phyloP scores from a whole-genome alignment of 2,888 invertebrate genomes.

The Spilarctia lutea region DNA sequence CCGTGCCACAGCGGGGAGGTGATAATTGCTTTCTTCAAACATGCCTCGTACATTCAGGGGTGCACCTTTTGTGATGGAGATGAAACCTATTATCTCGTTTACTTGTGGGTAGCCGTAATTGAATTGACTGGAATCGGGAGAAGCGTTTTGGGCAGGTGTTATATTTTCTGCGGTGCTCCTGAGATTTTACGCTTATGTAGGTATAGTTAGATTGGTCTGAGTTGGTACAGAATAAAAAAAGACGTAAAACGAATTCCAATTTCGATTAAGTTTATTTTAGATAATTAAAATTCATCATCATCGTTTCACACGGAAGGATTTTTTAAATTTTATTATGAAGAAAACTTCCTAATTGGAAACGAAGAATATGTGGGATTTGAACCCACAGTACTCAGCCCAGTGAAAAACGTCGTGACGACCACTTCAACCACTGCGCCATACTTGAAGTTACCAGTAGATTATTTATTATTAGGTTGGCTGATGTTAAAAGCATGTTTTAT shows the following conservation, averaged over 20 bases:
- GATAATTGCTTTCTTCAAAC: constrained; percentile 72
- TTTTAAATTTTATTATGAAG: neutral
- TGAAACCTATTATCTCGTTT: constrained; percentile 33
- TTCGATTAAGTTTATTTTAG: neutral
- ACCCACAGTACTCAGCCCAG: too few relatives aligned
- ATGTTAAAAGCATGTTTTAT: neutral
- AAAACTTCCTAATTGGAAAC: too few relatives aligned
- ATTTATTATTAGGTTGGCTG: neutral
- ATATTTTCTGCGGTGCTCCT: constrained; percentile 9
- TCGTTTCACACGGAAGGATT: neutral
- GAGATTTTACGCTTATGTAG: neutral
- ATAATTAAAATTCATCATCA: too few relatives aligned
- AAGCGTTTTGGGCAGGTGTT: constrained; percentile 14
- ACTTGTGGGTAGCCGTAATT: constrained; percentile 30
- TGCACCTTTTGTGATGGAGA: constrained; percentile 60
- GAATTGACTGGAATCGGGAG: constrained; percentile 21
- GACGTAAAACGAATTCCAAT: neutral
- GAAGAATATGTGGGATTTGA: too few relatives aligned
- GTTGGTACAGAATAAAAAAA: neutral
- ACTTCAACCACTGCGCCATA: too few relatives aligned
- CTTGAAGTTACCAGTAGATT: too few relatives aligned
- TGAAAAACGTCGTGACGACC: too few relatives aligned
- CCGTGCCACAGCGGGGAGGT: constrained; percentile 45
- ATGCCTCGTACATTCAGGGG: constrained; percentile 59
- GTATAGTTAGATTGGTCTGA: neutral